phyloP scores from a whole-genome alignment of 2,888 invertebrate species.

The Dusona sp. region DNA sequence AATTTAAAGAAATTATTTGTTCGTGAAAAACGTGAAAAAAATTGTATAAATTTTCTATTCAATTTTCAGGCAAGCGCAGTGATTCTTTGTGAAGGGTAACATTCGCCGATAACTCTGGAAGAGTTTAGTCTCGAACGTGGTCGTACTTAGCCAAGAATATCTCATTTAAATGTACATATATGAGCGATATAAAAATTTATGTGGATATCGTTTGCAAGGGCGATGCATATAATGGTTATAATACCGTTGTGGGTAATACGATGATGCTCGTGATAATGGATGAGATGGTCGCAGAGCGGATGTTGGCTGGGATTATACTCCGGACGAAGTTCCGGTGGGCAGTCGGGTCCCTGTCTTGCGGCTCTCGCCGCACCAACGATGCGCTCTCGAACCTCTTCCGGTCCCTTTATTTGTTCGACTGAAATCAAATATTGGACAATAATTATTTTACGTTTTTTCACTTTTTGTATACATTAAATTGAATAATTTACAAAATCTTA shows the following conservation, averaged over 20 bases:
- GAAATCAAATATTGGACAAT: slow-evolving; percentile 72
- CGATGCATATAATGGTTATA: slow-evolving; percentile 65
- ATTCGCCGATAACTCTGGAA: background rate
- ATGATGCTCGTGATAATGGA: slow-evolving; percentile 83
- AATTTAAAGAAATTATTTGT: background rate
- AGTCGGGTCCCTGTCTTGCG: slow-evolving; percentile 87
- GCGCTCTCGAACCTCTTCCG: slow-evolving; percentile 88
- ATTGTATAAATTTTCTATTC: background rate
- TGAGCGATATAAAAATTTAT: slow-evolving; percentile 33
- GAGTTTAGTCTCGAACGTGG: background rate
- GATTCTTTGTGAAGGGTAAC: background rate
- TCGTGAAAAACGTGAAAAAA: background rate
- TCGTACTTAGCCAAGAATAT: background rate
- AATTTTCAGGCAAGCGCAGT: background rate
- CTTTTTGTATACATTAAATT: background rate
- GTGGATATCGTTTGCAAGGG: slow-evolving; percentile 61
- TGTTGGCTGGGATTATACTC: slow-evolving; percentile 83
- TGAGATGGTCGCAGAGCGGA: slow-evolving; percentile 83
- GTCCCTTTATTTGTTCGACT: slow-evolving; percentile 92
- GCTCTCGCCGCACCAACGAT: slow-evolving; percentile 89
- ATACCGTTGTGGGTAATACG: slow-evolving; percentile 83
- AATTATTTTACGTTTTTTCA: background rate
- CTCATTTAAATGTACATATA: slow-evolving; percentile 34
- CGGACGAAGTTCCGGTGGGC: slow-evolving; percentile 86
- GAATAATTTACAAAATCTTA: background rate